Evolutionary conservation across 2,888 invertebrate genomes (phyloP).

Genomic region (Bimastos eiseni): DNA sequence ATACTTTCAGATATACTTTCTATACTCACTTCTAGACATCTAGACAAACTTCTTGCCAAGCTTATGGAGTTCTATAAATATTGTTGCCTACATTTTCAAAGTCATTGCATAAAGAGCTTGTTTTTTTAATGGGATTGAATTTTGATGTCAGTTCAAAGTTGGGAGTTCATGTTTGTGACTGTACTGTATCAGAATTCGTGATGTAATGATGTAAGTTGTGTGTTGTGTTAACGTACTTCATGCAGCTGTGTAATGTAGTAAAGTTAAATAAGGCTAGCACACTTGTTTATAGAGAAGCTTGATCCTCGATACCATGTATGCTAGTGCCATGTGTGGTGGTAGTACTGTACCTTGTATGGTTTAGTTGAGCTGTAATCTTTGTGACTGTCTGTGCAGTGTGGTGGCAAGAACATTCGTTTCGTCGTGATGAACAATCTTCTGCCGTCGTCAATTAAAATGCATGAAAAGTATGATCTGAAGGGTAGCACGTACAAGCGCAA

Average conservation of each 20-base stretch:
- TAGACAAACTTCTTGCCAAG: not conserved
- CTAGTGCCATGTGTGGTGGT: no score
- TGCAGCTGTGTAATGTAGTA: no score
- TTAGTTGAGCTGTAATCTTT: not conserved
- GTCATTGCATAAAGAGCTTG: not conserved
- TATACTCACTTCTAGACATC: no score
- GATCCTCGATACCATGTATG: no score
- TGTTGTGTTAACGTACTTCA: no score
- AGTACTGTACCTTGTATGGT: no score
- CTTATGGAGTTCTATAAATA: not conserved
- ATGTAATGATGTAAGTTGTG: no score
- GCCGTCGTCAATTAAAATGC: conserved; percentile 89
- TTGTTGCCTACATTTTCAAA: not conserved
- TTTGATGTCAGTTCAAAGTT: not conserved
- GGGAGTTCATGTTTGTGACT: not conserved
- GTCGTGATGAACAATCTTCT: conserved; percentile 98
- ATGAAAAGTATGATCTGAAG: conserved; percentile 98
- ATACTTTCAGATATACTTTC: not conserved
- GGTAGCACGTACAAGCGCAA: conserved; percentile 98
- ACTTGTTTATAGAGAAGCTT: no score
- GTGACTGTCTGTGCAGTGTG: conserved; percentile 72
- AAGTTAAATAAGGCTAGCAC: no score
- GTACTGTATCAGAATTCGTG: not conserved
- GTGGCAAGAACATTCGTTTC: conserved; percentile 97
- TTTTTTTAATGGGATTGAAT: not conserved